Percentiles rank a stretch among this genome's conserved stretches.
phyloP scores from a whole-genome alignment of 1,140 invertebrate genomes.

The Matsumurasca onukii region DNA sequence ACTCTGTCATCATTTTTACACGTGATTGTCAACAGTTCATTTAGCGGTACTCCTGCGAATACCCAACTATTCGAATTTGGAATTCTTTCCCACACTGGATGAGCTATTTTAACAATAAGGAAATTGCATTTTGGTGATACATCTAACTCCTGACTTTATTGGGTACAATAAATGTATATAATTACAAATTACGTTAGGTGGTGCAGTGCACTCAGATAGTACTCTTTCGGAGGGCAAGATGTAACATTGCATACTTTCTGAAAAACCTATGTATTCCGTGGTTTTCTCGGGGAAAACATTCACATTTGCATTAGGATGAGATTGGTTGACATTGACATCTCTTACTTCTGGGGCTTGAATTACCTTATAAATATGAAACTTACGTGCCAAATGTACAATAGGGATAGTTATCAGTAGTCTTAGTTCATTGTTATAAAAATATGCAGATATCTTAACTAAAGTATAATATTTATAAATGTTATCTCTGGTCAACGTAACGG shows the following conservation, averaged over 20 bases:
- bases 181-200: background rate
- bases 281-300: background rate
- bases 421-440: background rate
- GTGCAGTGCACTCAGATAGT: background rate
- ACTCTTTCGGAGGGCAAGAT: background rate
- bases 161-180: background rate
- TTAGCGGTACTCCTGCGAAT: background rate
- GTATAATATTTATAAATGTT: background rate
- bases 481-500: background rate
- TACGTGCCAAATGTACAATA: background rate
- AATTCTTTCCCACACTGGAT: constrained; percentile 1
- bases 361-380: background rate
- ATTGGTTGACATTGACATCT: background rate
- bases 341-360: background rate
- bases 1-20: background rate
- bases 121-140: background rate
- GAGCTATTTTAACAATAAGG: background rate
- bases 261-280: constrained; percentile 12
- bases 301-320: background rate
- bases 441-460: background rate
- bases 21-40: background rate
- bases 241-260: background rate
- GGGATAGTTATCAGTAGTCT: background rate
- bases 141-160: background rate
- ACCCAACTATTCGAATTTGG: background rate